A percentile compares a stretch with the other conserved stretches of the same genome.
Conservation (phyloP, 2,888 invertebrate species). For the Drosophila affinis region DNA sequence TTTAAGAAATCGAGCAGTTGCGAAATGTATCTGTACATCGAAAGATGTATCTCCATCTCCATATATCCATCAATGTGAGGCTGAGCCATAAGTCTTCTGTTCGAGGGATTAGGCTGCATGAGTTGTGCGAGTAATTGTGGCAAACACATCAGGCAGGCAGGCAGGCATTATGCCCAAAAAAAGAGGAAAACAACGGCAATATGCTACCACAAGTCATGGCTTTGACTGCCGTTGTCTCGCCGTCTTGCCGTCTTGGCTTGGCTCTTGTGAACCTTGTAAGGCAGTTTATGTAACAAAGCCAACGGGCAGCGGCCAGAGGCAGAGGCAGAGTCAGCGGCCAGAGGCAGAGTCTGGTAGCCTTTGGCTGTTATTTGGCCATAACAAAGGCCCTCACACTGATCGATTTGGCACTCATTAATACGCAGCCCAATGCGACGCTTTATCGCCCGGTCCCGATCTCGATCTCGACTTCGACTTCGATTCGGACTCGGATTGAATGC, state of each 20-base stretch:
- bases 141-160: slow-evolving; percentile 48
- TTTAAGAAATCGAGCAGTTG: slow-evolving; percentile 62
- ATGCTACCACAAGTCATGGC: slow-evolving; percentile 59
- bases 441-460: slow-evolving; percentile 43
- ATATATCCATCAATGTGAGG: slow-evolving; percentile 56
- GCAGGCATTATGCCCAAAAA: slow-evolving; percentile 53
- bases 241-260: slow-evolving; percentile 19
- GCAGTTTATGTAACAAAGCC: slow-evolving; percentile 51
- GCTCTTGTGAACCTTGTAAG: slow-evolving; percentile 52
- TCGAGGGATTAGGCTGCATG: slow-evolving; percentile 16
- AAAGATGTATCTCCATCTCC: not conserved
- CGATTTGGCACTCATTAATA: slow-evolving; percentile 49
- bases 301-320: slow-evolving; percentile 18
- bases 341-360: slow-evolving; percentile 19
- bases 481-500: slow-evolving; percentile 28
- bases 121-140: slow-evolving; percentile 56
- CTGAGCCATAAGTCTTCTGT: slow-evolving; percentile 40
- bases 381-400: slow-evolving; percentile 36
- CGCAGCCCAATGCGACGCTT: slow-evolving; percentile 46
- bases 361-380: slow-evolving; percentile 25
- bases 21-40: slow-evolving; percentile 22
- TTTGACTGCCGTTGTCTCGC: slow-evolving; percentile 32
- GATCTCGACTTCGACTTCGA: slow-evolving; percentile 30
- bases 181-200: slow-evolving; percentile 43
- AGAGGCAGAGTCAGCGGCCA: not conserved